A percentile compares a stretch with the other conserved stretches of the same genome.
Conservation (phyloP, 1,140 invertebrate species). For the Drosophila orosa region DNA sequence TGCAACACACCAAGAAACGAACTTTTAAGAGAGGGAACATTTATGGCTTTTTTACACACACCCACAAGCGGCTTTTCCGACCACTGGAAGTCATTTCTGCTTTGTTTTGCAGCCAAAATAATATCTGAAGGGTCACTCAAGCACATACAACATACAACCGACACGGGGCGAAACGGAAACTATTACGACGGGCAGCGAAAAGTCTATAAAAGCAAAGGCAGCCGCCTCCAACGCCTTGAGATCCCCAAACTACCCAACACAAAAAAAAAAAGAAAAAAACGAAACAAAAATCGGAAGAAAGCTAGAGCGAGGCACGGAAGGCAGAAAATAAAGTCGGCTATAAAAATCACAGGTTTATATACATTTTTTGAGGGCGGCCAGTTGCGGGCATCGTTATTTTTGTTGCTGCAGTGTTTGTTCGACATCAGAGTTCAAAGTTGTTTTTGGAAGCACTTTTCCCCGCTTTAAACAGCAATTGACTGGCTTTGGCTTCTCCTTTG, state of each 20-base stretch:
- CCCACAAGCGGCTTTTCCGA: conserved; percentile 11
- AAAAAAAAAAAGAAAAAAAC: conserved; percentile 2
- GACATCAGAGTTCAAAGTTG: conserved; percentile 50
- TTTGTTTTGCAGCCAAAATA: conserved; percentile 57
- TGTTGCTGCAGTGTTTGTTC: conserved; percentile 34
- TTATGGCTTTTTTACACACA: conserved; percentile 39
- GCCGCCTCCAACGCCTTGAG: conserved; percentile 40
- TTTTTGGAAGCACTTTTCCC: conserved; percentile 44
- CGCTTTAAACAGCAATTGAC: conserved; percentile 53
- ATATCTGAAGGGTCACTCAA: conserved; percentile 56
- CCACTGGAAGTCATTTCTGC: conserved; percentile 38
- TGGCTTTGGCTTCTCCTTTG: conserved; percentile 24
- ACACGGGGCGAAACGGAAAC: conserved; percentile 39
- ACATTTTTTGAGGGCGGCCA: conserved; percentile 52
- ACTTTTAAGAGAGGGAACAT: conserved; percentile 8
- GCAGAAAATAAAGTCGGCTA: conserved; percentile 67
- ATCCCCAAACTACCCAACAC: conserved; percentile 3
- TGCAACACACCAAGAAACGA: not conserved
- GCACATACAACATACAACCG: conserved; percentile 15
- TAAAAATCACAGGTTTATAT: conserved; percentile 78
- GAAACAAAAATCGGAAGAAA: conserved; percentile 35
- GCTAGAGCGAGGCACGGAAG: conserved; percentile 36
- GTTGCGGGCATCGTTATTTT: conserved; percentile 34
- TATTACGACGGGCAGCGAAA: conserved; percentile 57
- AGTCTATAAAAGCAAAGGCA: conserved; percentile 73